Base-by-base conservation (phyloP, 2,888 invertebrate genomes). In the Cephus spinipes region DNA sequence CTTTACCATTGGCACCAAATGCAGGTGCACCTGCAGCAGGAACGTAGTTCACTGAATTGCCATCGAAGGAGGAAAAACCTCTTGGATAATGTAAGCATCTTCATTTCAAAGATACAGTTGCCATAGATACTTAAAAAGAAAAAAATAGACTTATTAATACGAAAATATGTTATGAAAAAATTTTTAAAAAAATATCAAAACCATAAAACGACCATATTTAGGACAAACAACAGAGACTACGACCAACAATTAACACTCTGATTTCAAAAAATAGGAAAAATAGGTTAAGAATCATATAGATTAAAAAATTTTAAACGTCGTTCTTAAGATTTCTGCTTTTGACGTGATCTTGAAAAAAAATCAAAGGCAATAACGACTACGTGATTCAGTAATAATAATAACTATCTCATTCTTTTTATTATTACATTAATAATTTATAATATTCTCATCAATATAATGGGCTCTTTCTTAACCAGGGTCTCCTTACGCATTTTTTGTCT, bases 371-470 rank as follows among this genome's bases (percentile, higher is more conserved):
- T 78, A 73, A 73, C 11, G 31, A 68, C 68, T 73, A 76, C 55
- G 55, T 73, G 15, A 69, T 69, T 75, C 33, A 78, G 55, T 55
- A 55, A 31, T 75, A 78, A 76, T 40, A 78, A 78, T 78, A 78
- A 69, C 75, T 33, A 75, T 75, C 75, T 68, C 73, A 35, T 73
- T 55, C 55, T 55, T 35, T 74, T 79, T 76, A 73, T 71, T 35
- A 77, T 77, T 77, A 77, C 77, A 75, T 75, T 35, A 77, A 77
- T 74, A 79, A 78, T 76, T 71, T 77, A 74, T 79, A 77, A 76
- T 71, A 71, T 55, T 34, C 30, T 77, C 35, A 15, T 55, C 40
- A 73, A 69, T 76, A 69, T 69, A 69, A 71, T 73, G 34, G 73
- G 31, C n/a, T 71, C 32, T 71, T 23, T 32, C 71, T 71, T 71